Base-by-base conservation (phyloP, 2,888 invertebrate genomes). In the Seira sanloemensis region DNA sequence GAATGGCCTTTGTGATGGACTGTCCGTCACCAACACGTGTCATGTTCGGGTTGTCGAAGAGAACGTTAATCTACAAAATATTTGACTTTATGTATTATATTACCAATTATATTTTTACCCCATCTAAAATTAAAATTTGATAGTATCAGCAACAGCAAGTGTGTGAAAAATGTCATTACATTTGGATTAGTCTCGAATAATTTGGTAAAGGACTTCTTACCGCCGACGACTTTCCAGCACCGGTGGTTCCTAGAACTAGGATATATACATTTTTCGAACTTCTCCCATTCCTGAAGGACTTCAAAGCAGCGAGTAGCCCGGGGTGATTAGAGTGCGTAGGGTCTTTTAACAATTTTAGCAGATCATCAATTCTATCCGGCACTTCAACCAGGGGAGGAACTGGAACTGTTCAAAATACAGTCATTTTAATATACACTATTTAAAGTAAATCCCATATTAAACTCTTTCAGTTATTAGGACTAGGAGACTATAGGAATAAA, bases 261-360 rank as follows among this genome's bases (percentile, higher is more conserved):
- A 87, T 87, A 46, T 86, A 86, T 0, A 83, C 86, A 46, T 85
- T 86, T 71, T 46, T 79, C 1, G 85, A 50, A 68, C 86, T 86
- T 27, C 86, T 25, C 62, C 46, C 23, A 7, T 66, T 68, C n/a
- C 19, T 37, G 1, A 78, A 0, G 1, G 86, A 86, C 16, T 26
- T 19, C 9, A 71, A 50, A 7, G 85, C 85, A 2, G 80, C 77
- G 2, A n/a, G 2, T 18, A 86, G 18, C 5, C 86, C 86, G 0
- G 75, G 62, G 50, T 86, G 86, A 18, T 67, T 78, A 0, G 12
- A 18, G 9, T 62, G 65, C 9, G 16, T 5, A 0, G 27, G 1
- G 16, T 19, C 24, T 12, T 65, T 37, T 1, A 76, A 12, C 71
- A 72, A 26, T 19, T 9, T 26, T 0, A 26, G 25, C 18, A 80